Conservation (phyloP, 2,888 invertebrate species). For the Agrotis segetum region DNA sequence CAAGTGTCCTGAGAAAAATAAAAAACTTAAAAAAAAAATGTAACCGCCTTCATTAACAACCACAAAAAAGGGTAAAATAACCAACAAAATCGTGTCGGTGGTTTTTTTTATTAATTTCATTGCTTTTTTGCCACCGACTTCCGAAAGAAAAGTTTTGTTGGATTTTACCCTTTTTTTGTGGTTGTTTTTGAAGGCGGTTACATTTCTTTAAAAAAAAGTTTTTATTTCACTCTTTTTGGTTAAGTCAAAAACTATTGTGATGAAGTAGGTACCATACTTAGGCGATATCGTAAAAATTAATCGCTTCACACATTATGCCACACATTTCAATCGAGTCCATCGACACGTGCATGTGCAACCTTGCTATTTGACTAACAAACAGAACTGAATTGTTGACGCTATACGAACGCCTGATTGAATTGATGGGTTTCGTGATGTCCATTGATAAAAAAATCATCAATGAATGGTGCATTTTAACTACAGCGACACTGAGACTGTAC, state of each 20-base stretch:
- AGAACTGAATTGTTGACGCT: slow-evolving; percentile 5
- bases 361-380: slow-evolving; percentile 20
- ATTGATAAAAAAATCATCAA: slow-evolving; percentile 5
- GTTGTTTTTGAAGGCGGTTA: no score
- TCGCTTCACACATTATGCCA: slow-evolving; percentile 30
- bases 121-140: no score
- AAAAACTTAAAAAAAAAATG: no score
- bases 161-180: no score
- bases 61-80: no score
- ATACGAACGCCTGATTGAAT: background rate
- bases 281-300: slow-evolving; percentile 28
- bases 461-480: slow-evolving; percentile 8
- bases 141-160: no score
- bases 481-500: background rate
- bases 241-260: slow-evolving; percentile 14
- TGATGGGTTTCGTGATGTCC: background rate
- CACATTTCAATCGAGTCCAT: slow-evolving; percentile 9
- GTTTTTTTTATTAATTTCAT: no score
- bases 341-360: slow-evolving; percentile 23
- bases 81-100: no score
- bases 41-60: no score
- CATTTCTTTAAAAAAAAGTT: no score
- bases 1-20: slow-evolving; percentile 1
- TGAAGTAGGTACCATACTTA: slow-evolving; percentile 17
- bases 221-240: no score